Conservation (phyloP, 2,113 vertebrate species). For the Onychorhynchus coronatus region DNA sequence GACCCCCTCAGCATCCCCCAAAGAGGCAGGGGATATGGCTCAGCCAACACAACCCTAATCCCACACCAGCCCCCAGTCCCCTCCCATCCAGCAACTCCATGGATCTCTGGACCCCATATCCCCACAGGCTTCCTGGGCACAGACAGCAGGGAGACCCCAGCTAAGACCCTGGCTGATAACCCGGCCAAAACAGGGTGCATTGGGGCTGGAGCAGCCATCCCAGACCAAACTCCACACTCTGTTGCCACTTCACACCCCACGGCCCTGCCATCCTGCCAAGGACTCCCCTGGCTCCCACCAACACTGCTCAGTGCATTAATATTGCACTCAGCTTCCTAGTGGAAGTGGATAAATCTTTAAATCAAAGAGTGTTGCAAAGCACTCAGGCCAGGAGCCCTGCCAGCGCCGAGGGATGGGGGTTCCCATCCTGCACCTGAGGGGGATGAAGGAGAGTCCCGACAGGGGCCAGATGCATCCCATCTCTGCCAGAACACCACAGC, state of each 20-base stretch:
- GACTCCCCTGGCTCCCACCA: not conserved
- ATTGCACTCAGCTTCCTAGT: not conserved
- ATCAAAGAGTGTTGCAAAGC: not conserved
- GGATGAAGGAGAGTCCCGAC: not conserved
- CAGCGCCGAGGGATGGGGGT: not conserved
- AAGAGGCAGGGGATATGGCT: rapidly evolving
- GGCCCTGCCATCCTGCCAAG: not conserved
- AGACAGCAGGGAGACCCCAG: not conserved
- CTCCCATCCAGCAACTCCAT: not conserved
- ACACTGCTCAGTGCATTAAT: not conserved
- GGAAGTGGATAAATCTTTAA: slow-evolving; percentile 27
- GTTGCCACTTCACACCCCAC: rapidly evolving
- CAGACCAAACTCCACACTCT: rapidly evolving
- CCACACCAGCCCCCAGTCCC: rapidly evolving
- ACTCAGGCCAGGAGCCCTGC: not conserved
- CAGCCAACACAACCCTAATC: rapidly evolving
- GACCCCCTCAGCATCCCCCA: not conserved
- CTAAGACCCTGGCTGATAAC: no score
- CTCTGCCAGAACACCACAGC: not conserved
- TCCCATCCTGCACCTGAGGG: not conserved
- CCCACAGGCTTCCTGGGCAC: not conserved
- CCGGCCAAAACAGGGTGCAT: rapidly evolving
- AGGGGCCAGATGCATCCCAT: not conserved
- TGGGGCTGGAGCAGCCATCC: not conserved
- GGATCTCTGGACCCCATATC: not conserved